Evolutionary conservation across 2,113 vertebrate genomes (phyloP).

Genomic region (Helogale parvula): DNA sequence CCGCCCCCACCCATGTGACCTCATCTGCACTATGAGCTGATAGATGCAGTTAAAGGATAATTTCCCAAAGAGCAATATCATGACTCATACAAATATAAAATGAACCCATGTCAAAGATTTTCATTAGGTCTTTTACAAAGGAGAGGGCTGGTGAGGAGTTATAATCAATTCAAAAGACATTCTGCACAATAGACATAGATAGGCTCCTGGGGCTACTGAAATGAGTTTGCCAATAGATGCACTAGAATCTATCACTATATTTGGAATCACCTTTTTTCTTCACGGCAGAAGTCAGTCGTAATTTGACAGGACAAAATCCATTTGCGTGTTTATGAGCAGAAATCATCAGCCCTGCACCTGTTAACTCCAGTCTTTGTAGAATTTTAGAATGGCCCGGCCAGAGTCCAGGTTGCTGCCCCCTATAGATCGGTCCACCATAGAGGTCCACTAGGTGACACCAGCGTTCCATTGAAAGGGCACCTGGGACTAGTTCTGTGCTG

Average conservation of each 20-base stretch:
- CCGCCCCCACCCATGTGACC: neutral
- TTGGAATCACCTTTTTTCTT: slow-evolving; percentile 13
- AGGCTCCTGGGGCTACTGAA: neutral
- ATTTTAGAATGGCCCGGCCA: neutral
- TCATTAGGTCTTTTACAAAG: neutral
- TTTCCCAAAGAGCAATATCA: neutral
- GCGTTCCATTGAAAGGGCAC: neutral
- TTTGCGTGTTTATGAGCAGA: neutral
- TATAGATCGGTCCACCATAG: neutral
- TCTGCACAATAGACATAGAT: neutral
- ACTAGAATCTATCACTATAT: neutral
- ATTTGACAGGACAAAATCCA: neutral
- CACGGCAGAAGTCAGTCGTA: neutral
- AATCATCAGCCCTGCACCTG: neutral
- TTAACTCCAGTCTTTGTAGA: neutral
- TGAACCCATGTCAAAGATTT: neutral
- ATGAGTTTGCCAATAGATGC: neutral
- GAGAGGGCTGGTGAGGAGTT: neutral
- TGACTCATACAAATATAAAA: neutral
- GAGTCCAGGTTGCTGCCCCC: neutral
- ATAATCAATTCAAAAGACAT: neutral
- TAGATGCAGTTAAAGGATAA: neutral
- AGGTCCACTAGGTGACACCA: neutral
- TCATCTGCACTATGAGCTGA: neutral
- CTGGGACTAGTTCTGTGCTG: neutral